Evolutionary conservation across 35 echinoderm and acorn worm species (phyloP), one percentile per base, ranked within the genome.

Genomic region (Lytechinus pictus): DNA sequence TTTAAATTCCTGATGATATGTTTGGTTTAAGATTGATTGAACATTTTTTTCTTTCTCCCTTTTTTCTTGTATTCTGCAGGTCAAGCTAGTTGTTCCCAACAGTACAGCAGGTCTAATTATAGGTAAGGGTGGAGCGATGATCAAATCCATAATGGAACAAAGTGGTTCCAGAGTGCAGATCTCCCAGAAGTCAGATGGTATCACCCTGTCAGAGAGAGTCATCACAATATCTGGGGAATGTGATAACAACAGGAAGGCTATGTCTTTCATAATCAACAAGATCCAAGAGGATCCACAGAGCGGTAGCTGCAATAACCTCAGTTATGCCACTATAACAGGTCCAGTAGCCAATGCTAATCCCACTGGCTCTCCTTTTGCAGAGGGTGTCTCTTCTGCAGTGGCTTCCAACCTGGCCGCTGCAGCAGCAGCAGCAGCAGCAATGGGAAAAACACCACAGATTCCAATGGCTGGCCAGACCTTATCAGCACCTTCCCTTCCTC

Each of bases 201-300:
- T 99, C 92, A 99, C 97, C 19, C 86, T 99, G 56, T 98, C 98
- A 54, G 98, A 99, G 86, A 87, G 98, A 44, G 98, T 98, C 24
- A 98, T 99, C 28, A 99, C 98, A 24, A 96, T 99, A 9, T 95
- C 97, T 28, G 98, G 98, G 52, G 98, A 99, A 28, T 72, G 54
- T 27, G 98, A 99, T 55, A 86, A 96, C 52, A 96, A 96, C 95
- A 96, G 96, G 87, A 99, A 99, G 94, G 98, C 98, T 2, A 92
- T 98, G 97, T 96, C 97, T 98, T 97, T 97, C 96, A 96, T 99
- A 52, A 89, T 99, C 61, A 86, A 94, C 94, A 99, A 99, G 96
- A 93, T 99, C 54, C 98, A 99, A 86, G 98, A 99, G 95, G 98
- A 99, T 95, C 98, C 98, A 10, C 98, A 99, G 94, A 99, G 98